Evolutionary conservation across 2,113 vertebrate genomes (phyloP), one percentile per base, ranked within the genome.

Genomic region (Spermophilus dauricus): DNA sequence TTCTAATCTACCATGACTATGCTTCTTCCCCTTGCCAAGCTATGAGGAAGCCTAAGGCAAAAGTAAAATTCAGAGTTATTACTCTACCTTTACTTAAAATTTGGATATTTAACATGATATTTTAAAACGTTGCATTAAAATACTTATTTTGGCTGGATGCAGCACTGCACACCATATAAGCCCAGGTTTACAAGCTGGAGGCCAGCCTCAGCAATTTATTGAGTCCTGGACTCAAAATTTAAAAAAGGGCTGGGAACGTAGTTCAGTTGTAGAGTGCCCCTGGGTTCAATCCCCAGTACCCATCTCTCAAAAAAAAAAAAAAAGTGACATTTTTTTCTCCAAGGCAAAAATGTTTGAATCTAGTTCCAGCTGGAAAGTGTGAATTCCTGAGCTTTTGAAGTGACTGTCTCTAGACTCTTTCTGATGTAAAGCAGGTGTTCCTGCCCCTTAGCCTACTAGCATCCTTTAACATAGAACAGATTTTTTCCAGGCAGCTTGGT

Each of bases 371-470:
- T 75, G 34, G 13, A 82, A 65, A 39, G 17, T 37, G 18, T 14
- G 53, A 78, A 34, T 92, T 95, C 39, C 67, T 48, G 67, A n/a
- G 26, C 78, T 53, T 39, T 95, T 73, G 45, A 89, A 89, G 16
- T 77, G 56, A 76, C 18, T 42, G 7, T 72, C 34, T 63, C 24
- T 77, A 63, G 83, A 86, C 67, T 0, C 78, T 65, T 28, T n/a
- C 80, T 70, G 56, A 72, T 67, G 86, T 11, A 61, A 87, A 75
- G 45, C 56, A 48, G 56, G 22, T 13, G 6, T 82, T 94, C 11
- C 37, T 26, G 26, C 18, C 13, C 14, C 22, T 16, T 39, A 42
- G 16, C 26, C 56, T 56, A 1, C 22, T 65, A 51, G 24, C 26
- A 39, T 34, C 26, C 14, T 70, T 84, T 17, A 24, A 48, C 2